Evolutionary conservation across 2,888 invertebrate species (phyloP), one percentile per base, ranked within the genome.

Genomic region (Nomada ruficornis): DNA sequence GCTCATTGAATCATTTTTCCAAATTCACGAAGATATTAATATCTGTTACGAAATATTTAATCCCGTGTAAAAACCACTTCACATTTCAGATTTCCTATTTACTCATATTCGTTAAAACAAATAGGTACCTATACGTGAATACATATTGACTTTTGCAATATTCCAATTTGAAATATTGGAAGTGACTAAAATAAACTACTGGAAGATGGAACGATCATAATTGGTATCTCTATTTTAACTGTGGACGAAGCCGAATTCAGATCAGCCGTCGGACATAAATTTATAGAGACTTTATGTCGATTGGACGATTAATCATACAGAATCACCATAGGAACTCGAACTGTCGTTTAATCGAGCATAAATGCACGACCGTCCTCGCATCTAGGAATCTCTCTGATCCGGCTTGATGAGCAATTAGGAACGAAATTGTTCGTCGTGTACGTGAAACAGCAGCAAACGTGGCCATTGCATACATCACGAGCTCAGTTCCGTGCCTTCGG

Each of bases 361-460:
- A 84, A 85, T 75, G 72, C 81, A 81, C 63, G 73, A 23, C 60
- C 64, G 80, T 76, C 74, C 63, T 67, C 67, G 63, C 64, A 63
- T 72, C 77, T 70, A 71, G 83, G 84, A 90, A 89, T 88, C 86
- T 86, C 88, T 86, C 86, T 84, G 89, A 91, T 85, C 85, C 85
- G 74, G 83, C 85, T 89, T 91, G 91, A 91, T 89, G 91, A 91
- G 89, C 91, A 91, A 90, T 91, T 91, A 91, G 90, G 88, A 88
- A 84, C 86, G 76, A 85, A 80, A 77, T 76, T 72, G 82, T 78
- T 85, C 57, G 42, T 55, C 36, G 47, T 65, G 36, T 75, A 55
- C 80, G 80, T 77, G 72, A 67, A 71, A 75, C 73, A 64, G 75
- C 74, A 85, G 79, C 84, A 80, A 89, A 89, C 83, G 86, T 88